Evolutionary conservation across 2,113 vertebrate genomes (phyloP), one percentile per base, ranked within the genome.

Genomic region (Lagopus leucura): DNA sequence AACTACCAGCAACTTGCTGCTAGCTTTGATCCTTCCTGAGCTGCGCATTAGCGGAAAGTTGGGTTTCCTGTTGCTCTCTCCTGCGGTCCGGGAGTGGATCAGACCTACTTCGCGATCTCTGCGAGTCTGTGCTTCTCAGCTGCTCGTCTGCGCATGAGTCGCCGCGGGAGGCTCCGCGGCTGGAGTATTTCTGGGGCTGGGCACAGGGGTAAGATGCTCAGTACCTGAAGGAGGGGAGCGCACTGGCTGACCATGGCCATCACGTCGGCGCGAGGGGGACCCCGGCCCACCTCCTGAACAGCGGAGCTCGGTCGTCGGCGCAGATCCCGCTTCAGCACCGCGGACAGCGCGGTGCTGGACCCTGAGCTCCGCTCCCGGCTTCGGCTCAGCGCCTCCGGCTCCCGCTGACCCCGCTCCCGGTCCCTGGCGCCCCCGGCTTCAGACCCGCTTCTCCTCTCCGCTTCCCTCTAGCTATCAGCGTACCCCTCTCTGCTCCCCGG

Each of bases 291-390:
- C 40, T 7, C 32, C 18, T 55, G 78, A 91, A 52, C 11, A 2
- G 34, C 5, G 63, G 50, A 18, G 24, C 0, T 4, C 43, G 52
- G 50, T 67, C 45, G 76, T 45, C 61, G 72, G 70, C 32, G 79
- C 10, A 6, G 55, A 4, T 21, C 32, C 57, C 25, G 78, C 12
- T 97, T 98, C 98, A 98, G 98, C 97, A 98, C 98, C 95, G 96
- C 93, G 98, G 98, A 98, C 98, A 99, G 98, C 97, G 94, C 97
- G n/a, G n/a, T n/a, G n/a, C n/a, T n/a, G n/a, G n/a, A 58, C 74
- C 3, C 36, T 32, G 65, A 32, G 65, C 65, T 0, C 84, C n/a
- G 52, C 58, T 8, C 24, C 28, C 22, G 93, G n/a, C 27, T 30
- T 43, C 9, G 19, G 11, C 60, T 16, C 3, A 4, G 10, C 38